Evolutionary conservation across 2,888 invertebrate species (phyloP), one percentile per base, ranked within the genome.

Genomic region (Nesidiocoris tenuis): DNA sequence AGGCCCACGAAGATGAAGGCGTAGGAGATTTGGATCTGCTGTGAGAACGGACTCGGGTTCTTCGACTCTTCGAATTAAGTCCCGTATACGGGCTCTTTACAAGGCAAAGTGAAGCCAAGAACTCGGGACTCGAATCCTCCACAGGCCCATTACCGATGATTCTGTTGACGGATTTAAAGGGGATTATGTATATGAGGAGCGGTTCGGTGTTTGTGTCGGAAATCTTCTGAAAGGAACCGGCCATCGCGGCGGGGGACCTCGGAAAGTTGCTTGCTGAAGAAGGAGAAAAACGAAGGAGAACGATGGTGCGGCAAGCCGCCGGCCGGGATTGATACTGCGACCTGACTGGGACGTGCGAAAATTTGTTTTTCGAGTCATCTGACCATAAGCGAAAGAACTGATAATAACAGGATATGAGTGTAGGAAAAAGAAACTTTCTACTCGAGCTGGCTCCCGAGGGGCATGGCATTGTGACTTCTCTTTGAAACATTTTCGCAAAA

Each of bases 121-220:
- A 39, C 39, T 39, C 12, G 39, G 12, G 39, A 39, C 39, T 39
- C 12, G 39, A 39, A 39, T 39, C 39, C 39, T 39, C 39, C 39
- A 12, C 39, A 39, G 39, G 39, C 55, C 70, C 70, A 70, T 70
- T 70, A 72, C 72, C 61, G 22, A 39, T 72, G 72, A 72, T 72
- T 63, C 72, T 72, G 72, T 72, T 72, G 72, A 72, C 72, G 72
- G 72, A 72, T 72, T 72, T 63, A 72, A 72, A 72, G 61, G 22
- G 72, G 72, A 72, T 72, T 72, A 72, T 72, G 72, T 72, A 72
- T 72, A 72, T 72, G 72, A 72, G 72, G 61, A 56, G 55, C 72
- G 72, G 72, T 3, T 39, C 39, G 61, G 72, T 72, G 72, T 72
- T 72, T 72, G 72, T 72, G 72, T 72, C 72, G 72, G 72, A 54